Evolutionary conservation across 1,140 invertebrate genomes (phyloP).

Genomic region (Manduca sexta): DNA sequence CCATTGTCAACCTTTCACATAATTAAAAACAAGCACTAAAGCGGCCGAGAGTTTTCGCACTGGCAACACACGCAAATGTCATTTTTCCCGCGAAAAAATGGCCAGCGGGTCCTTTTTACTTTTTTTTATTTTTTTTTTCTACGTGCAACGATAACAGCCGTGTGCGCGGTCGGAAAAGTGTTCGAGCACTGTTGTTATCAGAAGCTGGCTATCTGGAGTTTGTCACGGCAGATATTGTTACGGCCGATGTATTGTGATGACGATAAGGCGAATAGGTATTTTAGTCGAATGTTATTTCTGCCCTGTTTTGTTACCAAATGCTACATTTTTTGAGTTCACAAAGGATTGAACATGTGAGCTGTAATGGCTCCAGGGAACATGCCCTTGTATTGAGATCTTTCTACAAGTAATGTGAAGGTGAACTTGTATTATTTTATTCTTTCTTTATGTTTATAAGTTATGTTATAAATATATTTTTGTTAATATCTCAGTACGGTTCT

Average conservation of each 20-base stretch:
- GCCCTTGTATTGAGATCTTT: too few relatives aligned
- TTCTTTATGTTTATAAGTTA: too few relatives aligned
- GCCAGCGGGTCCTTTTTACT: constrained; percentile 11
- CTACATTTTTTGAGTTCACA: background rate
- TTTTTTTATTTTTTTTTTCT: constrained; percentile 21
- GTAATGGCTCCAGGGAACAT: too few relatives aligned
- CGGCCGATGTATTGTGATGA: constrained; percentile 36
- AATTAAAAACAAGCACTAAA: background rate
- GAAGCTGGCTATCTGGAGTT: constrained; percentile 56
- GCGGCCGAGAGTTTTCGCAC: constrained; percentile 9
- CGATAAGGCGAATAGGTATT: constrained; percentile 33
- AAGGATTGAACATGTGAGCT: too few relatives aligned
- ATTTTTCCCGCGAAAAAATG: constrained; percentile 17
- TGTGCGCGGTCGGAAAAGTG: constrained; percentile 31
- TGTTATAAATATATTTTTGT: too few relatives aligned
- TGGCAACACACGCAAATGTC: constrained; percentile 19
- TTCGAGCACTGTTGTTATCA: constrained; percentile 59
- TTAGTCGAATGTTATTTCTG: background rate
- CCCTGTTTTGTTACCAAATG: constrained; percentile 14
- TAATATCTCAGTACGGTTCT: too few relatives aligned
- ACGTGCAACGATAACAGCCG: constrained; percentile 14
- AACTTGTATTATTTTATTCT: too few relatives aligned
- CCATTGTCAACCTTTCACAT: constrained; percentile 29
- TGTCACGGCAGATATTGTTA: constrained; percentile 62
- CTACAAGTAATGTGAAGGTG: too few relatives aligned